Evolutionary conservation across 53 echinoderm and acorn worm genomes (phyloP), one percentile per base, ranked within the genome.

Genomic region (Actinopyga echinites): DNA sequence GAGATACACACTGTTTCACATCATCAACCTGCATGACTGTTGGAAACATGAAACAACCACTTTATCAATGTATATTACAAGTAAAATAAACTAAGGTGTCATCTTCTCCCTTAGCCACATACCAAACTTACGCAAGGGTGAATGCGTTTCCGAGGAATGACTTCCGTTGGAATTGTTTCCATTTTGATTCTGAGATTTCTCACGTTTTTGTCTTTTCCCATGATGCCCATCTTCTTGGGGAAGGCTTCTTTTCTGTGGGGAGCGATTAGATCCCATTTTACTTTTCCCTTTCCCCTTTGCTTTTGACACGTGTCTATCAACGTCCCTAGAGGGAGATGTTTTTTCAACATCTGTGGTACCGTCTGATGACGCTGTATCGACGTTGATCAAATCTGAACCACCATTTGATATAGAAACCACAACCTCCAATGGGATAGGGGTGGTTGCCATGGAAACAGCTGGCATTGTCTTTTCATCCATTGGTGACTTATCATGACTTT

Each of bases 101-200:
- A 37, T 37, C 10, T 75, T 88, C 62, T 83, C 65, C 30, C 75
- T 45, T 19, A 83, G 21, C 88, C 83, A 88, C 62, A 17, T 75
- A 1, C 83, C 88, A 17, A 88, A 74, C 21, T 74, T 79, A 24
- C 71, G 59, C 42, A 88, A 63, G 1, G 83, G 88, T 30, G 83
- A 83, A 3, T 28, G 30, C 23, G 5, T 6, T 1, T 78, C 78
- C 0, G 19, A 56, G 21, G 44, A 15, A 30, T 30, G 29, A 4
- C 20, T 52, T 2, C 35, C 35, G 29, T 55, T 55, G 0, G 78
- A 54, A 33, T 55, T 78, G 21, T 78, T 78, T 20, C 78, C 57
- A 12, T 78, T 55, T 33, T 78, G 55, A 55, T 78, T 78, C 13
- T 54, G 54, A 2, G 56, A 30, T 30, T 52, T 30, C 21, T 33